Percentiles rank a stretch among this genome's conserved stretches.
These are phyloP conservation scores for Laodelphax striatellus DNA, from an alignment of 1,140 invertebrate genomes.

Conservation along the genomic window DNA sequence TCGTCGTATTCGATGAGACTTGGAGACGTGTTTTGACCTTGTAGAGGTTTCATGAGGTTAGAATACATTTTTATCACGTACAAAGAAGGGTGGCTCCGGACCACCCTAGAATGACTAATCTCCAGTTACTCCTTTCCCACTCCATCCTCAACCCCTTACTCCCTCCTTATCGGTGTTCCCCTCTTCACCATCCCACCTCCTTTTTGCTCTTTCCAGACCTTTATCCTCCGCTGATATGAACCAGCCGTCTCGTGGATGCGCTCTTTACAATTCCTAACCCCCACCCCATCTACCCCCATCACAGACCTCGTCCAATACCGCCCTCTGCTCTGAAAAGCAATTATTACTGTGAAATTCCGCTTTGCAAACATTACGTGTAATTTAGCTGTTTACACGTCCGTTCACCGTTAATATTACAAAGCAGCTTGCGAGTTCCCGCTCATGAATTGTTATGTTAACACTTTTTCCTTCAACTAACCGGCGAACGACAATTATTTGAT, in stretches of 20 bases:
- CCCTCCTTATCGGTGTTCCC: background rate
- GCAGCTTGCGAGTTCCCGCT: too few relatives aligned
- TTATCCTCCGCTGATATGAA: too few relatives aligned
- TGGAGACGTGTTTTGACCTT: background rate
- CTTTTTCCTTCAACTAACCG: too few relatives aligned
- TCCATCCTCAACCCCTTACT: background rate
- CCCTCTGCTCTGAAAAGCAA: background rate
- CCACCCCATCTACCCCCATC: background rate
- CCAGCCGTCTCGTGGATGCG: too few relatives aligned
- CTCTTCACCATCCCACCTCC: background rate
- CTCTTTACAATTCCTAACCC: too few relatives aligned
- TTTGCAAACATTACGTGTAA: slow-evolving; percentile 1
- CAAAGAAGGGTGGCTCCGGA: background rate
- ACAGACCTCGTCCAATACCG: background rate
- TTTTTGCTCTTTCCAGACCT: too few relatives aligned
- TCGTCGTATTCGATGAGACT: background rate
- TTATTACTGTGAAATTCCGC: background rate
- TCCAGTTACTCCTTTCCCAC: background rate
- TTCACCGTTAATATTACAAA: background rate
- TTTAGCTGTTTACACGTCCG: background rate
- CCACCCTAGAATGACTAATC: background rate
- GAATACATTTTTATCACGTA: slow-evolving; percentile 2
- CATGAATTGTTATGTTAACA: too few relatives aligned
- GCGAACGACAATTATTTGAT: too few relatives aligned
- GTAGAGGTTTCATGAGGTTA: background rate